Percentiles rank a stretch among this genome's conserved stretches.
Evolutionary conservation across 2,797 vertebrate species (phyloP).

Genomic region (Ctenosaura bakeri): DNA sequence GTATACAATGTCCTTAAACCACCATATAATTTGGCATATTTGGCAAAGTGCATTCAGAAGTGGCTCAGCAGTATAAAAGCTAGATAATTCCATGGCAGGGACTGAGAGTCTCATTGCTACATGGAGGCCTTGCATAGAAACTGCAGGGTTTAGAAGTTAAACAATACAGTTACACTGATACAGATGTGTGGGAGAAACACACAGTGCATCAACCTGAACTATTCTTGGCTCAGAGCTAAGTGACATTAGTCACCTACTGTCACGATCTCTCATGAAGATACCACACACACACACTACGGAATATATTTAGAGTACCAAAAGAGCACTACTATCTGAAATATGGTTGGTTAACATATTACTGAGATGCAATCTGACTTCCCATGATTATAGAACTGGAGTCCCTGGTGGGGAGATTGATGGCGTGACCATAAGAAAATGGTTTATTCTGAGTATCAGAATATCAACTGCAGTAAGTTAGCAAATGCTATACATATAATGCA

Average conservation of each 20-base stretch:
- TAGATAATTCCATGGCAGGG: slow-evolving; percentile 34
- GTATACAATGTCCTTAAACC: slow-evolving; percentile 39
- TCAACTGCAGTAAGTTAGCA: background rate
- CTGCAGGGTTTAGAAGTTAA: slow-evolving; percentile 13
- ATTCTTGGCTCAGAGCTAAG: slow-evolving; percentile 29
- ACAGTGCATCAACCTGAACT: background rate
- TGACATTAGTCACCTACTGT: slow-evolving; percentile 29
- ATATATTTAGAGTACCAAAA: background rate
- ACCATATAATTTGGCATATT: slow-evolving; percentile 47
- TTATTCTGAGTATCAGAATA: background rate
- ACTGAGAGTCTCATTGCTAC: too few relatives aligned
- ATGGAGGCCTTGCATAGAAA: slow-evolving; percentile 7
- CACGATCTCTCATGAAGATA: background rate
- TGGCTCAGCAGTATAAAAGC: slow-evolving; percentile 38
- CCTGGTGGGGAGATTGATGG: background rate
- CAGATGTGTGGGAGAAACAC: slow-evolving; percentile 36
- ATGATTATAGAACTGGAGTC: background rate
- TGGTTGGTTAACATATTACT: background rate
- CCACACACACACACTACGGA: background rate
- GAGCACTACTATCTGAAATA: background rate
- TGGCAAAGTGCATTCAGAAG: slow-evolving; percentile 23
- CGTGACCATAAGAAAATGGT: background rate
- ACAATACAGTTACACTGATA: slow-evolving; percentile 21
- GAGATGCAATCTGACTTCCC: background rate
- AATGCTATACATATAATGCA: background rate